Evolutionary conservation across 2,888 invertebrate genomes (phyloP), one percentile per base, ranked within the genome.

Genomic region (Leptopilina drosophilae): DNA sequence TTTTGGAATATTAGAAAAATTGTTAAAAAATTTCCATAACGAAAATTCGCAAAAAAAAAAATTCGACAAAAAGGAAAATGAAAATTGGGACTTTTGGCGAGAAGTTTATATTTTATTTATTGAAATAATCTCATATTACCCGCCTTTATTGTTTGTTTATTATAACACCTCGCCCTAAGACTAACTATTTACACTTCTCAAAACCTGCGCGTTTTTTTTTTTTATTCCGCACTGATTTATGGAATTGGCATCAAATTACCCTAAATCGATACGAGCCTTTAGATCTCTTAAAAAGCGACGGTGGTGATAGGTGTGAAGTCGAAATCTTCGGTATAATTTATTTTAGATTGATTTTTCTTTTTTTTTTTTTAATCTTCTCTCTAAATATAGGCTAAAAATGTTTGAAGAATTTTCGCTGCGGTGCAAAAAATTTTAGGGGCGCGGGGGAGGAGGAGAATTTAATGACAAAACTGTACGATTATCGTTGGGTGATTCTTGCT

Each of bases 201-300:
- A 73, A 73, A 73, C 26, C 73, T 73, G 73, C 73, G 56, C 73
- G 73, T 33, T 42, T 42, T 42, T 42, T 42, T 42, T 33, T 33
- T 33, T 33, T n/a, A 26, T 69, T 73, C 73, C 73, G 73, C 73
- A 73, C 73, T 73, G 73, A 73, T 56, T 73, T 56, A 14, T 73
- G 73, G 73, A 73, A 73, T 73, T 73, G 73, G 73, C 73, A 73
- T 73, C 73, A 73, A 69, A 69, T 69, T 69, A 69, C 53, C 69
- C 69, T 69, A 69, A 69, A 69, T 69, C 69, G 69, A 69, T 53
- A 69, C 69, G 69, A 69, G 69, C 69, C 69, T 69, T 69, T 69
- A 69, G 56, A 73, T 73, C 73, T 73, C 73, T 73, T 73, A 73
- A 56, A 73, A 73, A 73, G 73, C 73, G 73, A 73, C 73, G 73